Evolutionary conservation across 2,113 vertebrate genomes (phyloP).

Genomic region (Puntigrus tetrazona): DNA sequence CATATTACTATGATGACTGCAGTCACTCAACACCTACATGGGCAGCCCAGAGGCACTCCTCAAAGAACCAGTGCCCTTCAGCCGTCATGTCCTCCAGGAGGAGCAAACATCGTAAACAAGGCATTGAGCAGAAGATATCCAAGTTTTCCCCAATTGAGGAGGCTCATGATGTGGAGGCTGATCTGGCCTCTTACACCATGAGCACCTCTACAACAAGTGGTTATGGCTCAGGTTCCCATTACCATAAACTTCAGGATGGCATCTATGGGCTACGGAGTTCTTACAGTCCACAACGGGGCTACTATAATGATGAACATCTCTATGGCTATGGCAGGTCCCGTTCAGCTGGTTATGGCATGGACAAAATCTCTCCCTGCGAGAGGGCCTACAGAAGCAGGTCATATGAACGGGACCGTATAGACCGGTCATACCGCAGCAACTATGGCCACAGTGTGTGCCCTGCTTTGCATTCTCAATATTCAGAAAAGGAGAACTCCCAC

Average conservation of each 20-base stretch:
- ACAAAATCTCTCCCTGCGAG: constrained; percentile 84
- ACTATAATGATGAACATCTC: constrained; percentile 86
- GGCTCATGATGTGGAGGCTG: constrained; percentile 94
- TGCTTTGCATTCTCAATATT: constrained; percentile 86
- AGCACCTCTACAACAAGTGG: constrained; percentile 68
- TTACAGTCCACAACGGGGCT: constrained; percentile 80
- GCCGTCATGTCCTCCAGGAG: constrained; percentile 91
- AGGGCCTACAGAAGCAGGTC: constrained; percentile 86
- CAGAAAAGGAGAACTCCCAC: constrained; percentile 90
- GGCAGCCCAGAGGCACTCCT: constrained; percentile 81
- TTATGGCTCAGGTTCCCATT: constrained; percentile 77
- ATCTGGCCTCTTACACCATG: constrained; percentile 86
- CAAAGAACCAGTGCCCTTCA: constrained; percentile 86
- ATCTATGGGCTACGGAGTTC: constrained; percentile 91
- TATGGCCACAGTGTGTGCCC: constrained; percentile 79
- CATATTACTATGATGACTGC: constrained; percentile 86
- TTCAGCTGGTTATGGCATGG: constrained; percentile 84
- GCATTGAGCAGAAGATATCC: constrained; percentile 96
- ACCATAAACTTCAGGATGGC: constrained; percentile 87
- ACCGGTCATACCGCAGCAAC: constrained; percentile 80
- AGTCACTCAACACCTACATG: constrained; percentile 76
- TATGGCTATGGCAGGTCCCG: constrained; percentile 85
- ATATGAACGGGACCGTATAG: constrained; percentile 84
- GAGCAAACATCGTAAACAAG: constrained; percentile 96
- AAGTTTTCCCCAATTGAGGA: constrained; percentile 99